These are phyloP conservation scores for Virgularia gustaviana DNA, from an alignment of 92 coral and sea anemone species.

Conservation along the genomic window DNA sequence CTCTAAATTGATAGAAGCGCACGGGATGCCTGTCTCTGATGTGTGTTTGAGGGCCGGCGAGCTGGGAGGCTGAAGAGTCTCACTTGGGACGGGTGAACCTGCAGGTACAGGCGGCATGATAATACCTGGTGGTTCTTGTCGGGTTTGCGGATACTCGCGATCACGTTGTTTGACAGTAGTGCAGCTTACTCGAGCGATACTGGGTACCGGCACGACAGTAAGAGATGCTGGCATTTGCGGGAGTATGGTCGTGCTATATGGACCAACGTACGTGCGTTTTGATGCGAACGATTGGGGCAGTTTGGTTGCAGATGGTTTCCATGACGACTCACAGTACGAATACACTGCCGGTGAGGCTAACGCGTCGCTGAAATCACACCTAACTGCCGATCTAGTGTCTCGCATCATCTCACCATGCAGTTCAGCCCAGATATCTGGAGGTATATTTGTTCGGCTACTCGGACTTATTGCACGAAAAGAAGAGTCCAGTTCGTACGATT, in stretches of 20 bases:
- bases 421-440: conserved; percentile 36
- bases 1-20: no score
- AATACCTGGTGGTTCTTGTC: not conserved
- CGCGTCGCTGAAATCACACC: conserved; percentile 3
- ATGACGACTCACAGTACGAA: conserved; percentile 20
- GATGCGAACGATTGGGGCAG: conserved; percentile 1
- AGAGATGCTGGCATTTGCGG: conserved; percentile 33
- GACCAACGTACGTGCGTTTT: not conserved
- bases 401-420: not conserved
- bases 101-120: conserved; percentile 25
- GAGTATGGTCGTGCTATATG: conserved; percentile 1
- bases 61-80: not conserved
- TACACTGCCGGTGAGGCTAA: conserved; percentile 10
- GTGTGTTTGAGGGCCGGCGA: not conserved
- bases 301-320: conserved; percentile 7
- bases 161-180: not conserved
- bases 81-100: conserved; percentile 19
- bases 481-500: conserved; percentile 1
- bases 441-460: conserved; percentile 39
- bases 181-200: not conserved
- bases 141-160: not conserved
- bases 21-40: not conserved
- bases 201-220: conserved; percentile 29
- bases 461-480: conserved; percentile 31
- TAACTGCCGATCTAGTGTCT: not conserved